Evolutionary conservation across 1,140 invertebrate species (phyloP).

Genomic region (Drosophila melanica): DNA sequence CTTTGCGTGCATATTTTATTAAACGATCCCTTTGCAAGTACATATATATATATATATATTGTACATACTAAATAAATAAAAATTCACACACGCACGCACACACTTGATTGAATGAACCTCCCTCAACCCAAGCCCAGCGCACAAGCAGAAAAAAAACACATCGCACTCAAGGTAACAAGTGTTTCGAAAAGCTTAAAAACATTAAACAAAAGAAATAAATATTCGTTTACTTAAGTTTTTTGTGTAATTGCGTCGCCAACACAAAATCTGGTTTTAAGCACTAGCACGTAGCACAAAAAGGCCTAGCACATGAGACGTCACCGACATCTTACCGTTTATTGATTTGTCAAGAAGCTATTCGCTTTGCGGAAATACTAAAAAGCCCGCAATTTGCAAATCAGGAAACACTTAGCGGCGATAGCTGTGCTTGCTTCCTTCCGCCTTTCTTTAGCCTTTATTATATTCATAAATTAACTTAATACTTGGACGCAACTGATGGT

Average conservation of each 20-base stretch:
- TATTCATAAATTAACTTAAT: conserved; percentile 18
- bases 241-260: conserved; percentile 49
- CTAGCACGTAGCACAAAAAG: conserved; percentile 36
- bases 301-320: conserved; percentile 7
- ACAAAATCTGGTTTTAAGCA: conserved; percentile 38
- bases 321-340: conserved; percentile 55
- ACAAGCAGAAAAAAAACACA: conserved; percentile 46
- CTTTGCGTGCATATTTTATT: conserved; percentile 13
- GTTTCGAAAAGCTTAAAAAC: conserved; percentile 62
- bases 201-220: conserved; percentile 60
- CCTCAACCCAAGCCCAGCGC: conserved; percentile 67
- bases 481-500: conserved; percentile 7
- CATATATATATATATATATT: not conserved
- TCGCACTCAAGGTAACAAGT: conserved; percentile 73
- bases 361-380: conserved; percentile 54
- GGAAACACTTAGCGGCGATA: conserved; percentile 45
- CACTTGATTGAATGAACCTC: conserved; percentile 71
- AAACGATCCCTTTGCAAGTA: not conserved
- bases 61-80: conserved; percentile 16
- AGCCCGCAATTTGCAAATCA: conserved; percentile 50
- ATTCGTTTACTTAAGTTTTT: conserved; percentile 40
- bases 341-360: conserved; percentile 72
- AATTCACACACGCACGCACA: conserved; percentile 13
- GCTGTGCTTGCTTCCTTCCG: conserved; percentile 58
- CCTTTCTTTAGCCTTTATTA: conserved; percentile 51